phyloP scores from a whole-genome alignment of 1,140 invertebrate species.

The Diorhabda elongata region DNA sequence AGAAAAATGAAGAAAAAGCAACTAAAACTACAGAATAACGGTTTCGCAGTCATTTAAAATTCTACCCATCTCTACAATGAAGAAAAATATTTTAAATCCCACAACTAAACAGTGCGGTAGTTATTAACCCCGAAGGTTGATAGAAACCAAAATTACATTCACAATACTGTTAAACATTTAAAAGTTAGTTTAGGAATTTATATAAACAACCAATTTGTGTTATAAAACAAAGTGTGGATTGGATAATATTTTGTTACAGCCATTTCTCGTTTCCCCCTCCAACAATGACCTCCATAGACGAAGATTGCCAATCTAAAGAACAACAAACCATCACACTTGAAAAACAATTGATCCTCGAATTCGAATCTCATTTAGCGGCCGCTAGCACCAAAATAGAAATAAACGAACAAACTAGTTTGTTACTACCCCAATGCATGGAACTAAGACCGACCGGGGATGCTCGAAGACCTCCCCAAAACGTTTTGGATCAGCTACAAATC shows the following conservation, averaged over 20 bases:
- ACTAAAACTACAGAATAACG: too few relatives aligned
- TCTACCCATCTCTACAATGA: too few relatives aligned
- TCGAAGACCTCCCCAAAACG: constrained; percentile 68
- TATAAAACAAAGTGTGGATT: too few relatives aligned
- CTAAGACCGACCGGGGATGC: constrained; percentile 81
- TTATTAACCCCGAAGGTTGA: too few relatives aligned
- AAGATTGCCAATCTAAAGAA: constrained; percentile 42
- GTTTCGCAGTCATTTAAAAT: too few relatives aligned
- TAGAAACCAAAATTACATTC: too few relatives aligned
- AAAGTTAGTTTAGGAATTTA: too few relatives aligned
- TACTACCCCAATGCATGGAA: constrained; percentile 72
- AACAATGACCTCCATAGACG: constrained; percentile 49
- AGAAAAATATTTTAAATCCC: too few relatives aligned
- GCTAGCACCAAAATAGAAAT: constrained; percentile 81
- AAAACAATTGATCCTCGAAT: constrained; percentile 82
- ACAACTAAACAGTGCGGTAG: too few relatives aligned
- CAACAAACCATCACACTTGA: constrained; percentile 68
- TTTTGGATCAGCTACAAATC: constrained; percentile 77
- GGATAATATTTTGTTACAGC: constrained; percentile 27
- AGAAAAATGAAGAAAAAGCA: too few relatives aligned
- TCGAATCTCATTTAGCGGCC: constrained; percentile 89
- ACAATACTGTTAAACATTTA: too few relatives aligned
- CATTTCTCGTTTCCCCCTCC: constrained; percentile 75
- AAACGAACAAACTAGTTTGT: constrained; percentile 83
- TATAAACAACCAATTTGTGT: too few relatives aligned